Percentiles rank a stretch among this genome's conserved stretches.
These are phyloP conservation scores for Aplysia californica DNA, from an alignment of 1,140 invertebrate species.

Conservation along the genomic window DNA sequence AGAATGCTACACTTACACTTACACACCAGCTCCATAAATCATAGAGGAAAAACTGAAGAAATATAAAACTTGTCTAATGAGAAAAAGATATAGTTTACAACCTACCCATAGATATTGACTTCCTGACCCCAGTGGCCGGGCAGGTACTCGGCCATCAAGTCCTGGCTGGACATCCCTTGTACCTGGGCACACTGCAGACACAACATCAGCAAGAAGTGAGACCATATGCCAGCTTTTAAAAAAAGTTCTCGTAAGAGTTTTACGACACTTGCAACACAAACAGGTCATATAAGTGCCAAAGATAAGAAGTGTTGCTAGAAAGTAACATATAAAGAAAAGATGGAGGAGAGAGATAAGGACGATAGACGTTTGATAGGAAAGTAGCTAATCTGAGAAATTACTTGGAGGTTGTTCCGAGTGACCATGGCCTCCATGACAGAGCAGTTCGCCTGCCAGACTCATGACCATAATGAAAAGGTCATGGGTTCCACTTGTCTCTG, in stretches of 20 bases:
- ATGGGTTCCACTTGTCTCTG: too few species aligned
- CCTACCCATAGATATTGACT: constrained; percentile 13
- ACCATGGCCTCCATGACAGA: too few species aligned
- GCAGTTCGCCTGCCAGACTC: too few species aligned
- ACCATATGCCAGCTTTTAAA: background rate
- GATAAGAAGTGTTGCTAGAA: too few species aligned
- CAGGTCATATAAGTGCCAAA: too few species aligned
- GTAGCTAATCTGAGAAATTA: background rate
- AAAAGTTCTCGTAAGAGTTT: too few species aligned
- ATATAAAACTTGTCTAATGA: background rate
- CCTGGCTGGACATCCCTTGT: background rate
- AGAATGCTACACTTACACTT: background rate
- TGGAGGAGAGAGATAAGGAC: background rate
- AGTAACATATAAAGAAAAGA: too few species aligned
- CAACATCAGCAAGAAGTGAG: background rate
- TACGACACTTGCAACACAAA: too few species aligned
- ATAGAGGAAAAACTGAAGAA: background rate
- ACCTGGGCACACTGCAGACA: constrained; percentile 9
- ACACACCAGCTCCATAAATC: background rate
- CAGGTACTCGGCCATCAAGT: constrained; percentile 12
- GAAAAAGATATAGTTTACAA: background rate
- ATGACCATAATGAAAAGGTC: too few species aligned
- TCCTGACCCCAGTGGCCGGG: constrained; percentile 16
- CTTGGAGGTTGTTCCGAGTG: too few species aligned
- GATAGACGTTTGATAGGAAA: background rate